These are phyloP conservation scores for Pseudococcus jackbeardsleyi DNA, from an alignment of 2,888 invertebrate genomes.

Conservation along the genomic window DNA sequence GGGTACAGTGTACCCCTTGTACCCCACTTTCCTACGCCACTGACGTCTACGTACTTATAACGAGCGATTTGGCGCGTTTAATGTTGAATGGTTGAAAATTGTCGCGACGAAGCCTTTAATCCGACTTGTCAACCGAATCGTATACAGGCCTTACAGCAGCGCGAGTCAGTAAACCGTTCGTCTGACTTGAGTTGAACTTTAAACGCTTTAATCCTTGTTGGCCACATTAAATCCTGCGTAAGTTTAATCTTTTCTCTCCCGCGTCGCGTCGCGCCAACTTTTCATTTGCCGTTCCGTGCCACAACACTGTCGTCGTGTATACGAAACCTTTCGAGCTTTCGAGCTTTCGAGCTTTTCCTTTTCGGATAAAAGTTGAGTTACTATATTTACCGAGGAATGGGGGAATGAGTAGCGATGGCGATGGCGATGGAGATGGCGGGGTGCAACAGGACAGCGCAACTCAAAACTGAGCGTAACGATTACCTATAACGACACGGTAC, in stretches of 20 bases:
- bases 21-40: no score
- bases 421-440: no score
- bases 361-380: no score
- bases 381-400: no score
- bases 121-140: constrained; percentile 60
- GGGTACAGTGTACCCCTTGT: no score
- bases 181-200: constrained; percentile 60
- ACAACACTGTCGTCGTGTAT: background rate
- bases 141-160: background rate
- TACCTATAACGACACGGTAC: no score
- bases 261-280: background rate
- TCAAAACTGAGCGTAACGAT: no score
- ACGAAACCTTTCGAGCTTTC: background rate
- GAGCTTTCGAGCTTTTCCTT: background rate
- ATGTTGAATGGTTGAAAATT: constrained; percentile 20
- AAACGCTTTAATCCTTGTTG: constrained; percentile 59
- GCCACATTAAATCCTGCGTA: constrained; percentile 55
- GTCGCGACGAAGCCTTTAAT: constrained; percentile 56
- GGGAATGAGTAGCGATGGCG: no score
- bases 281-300: background rate
- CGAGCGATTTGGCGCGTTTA: background rate
- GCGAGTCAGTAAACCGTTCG: background rate
- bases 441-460: no score
- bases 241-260: constrained; percentile 57
- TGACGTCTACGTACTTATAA: no score